Evolutionary conservation across 2,797 vertebrate species (phyloP), one percentile per base, ranked within the genome.

Genomic region (Dermochelys coriacea): DNA sequence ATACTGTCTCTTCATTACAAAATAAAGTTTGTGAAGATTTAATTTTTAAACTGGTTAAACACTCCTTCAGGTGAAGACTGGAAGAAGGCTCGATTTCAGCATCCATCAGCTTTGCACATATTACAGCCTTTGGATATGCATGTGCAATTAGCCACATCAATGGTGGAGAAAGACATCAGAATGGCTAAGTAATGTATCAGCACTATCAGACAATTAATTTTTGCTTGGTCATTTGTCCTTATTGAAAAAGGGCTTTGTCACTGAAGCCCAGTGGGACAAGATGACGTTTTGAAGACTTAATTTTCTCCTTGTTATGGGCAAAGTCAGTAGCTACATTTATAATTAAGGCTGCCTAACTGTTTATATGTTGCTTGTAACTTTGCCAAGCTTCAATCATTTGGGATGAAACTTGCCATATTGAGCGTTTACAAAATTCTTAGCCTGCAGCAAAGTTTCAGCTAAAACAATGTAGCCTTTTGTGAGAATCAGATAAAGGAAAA

Each of bases 81-180:
- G 99, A 99, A 99, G 96, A 95, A 97, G 3, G 99, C 99, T 71
- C 98, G 98, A 84, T 98, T 98, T 87, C 98, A 99, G 80, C 98
- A 96, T 49, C 98, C 99, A 1, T 99, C 99, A 1, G 80, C 98
- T 41, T 98, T 99, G 83, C 99, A 99, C 94, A 94, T 99, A 89
- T 97, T 99, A 27, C 99, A 98, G 75, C 99, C 99, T 1, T 98
- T 99, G 99, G 99, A 99, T 97, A 98, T 99, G 95, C 98, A 98
- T 0, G 93, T 99, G 27, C 99, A 99, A 91, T 85, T 99, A 90
- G 99, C 99, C 88, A 99, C 99, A 97, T 99, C 99, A 1, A 99
- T 99, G 99, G 99, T 99, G 93, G 99, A 99, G 61, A 99, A 98
- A 95, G 99, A 99, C 55, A 86, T 97, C 93, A 98, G 99, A 91